Evolutionary conservation across 2,113 vertebrate species (phyloP).

Genomic region (Mohoua ochrocephala): DNA sequence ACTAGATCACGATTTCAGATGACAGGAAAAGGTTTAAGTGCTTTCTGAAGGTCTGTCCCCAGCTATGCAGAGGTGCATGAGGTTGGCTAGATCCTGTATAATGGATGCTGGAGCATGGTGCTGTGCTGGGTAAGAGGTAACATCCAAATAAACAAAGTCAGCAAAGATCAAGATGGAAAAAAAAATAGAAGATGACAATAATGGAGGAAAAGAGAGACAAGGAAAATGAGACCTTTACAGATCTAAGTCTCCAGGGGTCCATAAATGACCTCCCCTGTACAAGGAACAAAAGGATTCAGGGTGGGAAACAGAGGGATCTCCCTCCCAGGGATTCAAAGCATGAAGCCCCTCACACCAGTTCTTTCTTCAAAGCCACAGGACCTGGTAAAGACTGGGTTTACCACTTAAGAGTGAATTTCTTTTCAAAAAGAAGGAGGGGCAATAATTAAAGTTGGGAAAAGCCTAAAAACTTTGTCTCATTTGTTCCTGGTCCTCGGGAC

Average conservation of each 20-base stretch:
- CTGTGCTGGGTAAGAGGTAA: neutral
- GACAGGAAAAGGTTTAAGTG: neutral
- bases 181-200: neutral
- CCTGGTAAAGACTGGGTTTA: neutral
- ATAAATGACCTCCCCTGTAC: neutral
- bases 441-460: neutral
- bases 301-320: neutral
- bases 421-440: neutral
- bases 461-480: neutral
- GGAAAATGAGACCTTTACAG: neutral
- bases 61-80: neutral
- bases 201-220: neutral
- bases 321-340: neutral
- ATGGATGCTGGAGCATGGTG: neutral
- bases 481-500: rapidly evolving
- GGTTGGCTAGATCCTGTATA: rapidly evolving
- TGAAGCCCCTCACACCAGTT: rapidly evolving
- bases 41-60: neutral
- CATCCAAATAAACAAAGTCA: neutral
- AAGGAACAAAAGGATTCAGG: neutral
- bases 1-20: neutral
- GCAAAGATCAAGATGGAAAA: neutral
- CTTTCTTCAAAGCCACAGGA: neutral
- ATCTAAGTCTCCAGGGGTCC: neutral
- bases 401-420: neutral